Conservation (phyloP, 2,113 vertebrate species). For the Chlamydotis undulata region DNA sequence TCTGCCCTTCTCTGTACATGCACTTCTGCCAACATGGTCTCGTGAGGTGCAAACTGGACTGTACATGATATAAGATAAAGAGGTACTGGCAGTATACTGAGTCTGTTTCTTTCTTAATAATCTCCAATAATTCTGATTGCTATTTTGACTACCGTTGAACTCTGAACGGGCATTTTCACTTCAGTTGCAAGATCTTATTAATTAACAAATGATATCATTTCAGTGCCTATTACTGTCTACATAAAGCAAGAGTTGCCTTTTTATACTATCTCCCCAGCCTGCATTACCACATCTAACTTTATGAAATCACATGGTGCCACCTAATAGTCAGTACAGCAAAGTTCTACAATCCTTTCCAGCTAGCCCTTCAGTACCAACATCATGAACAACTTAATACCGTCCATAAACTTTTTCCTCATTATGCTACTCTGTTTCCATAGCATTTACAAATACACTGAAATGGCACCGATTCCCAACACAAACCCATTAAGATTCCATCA, state of each 20-base stretch:
- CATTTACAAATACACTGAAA: neutral
- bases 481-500: neutral
- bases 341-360: neutral
- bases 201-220: neutral
- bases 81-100: neutral
- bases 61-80: neutral
- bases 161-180: neutral
- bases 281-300: neutral
- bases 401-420: neutral
- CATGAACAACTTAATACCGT: neutral
- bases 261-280: neutral
- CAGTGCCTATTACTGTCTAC: neutral
- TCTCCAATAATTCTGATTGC: neutral
- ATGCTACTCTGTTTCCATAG: neutral
- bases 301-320: neutral
- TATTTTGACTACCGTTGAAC: neutral
- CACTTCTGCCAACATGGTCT: neutral
- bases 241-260: neutral
- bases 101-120: neutral
- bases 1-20: neutral
- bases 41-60: neutral
- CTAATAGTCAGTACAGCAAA: neutral
- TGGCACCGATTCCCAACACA: neutral
- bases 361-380: neutral
- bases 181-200: neutral